Base-by-base conservation (phyloP, 2,113 vertebrate species). In the Gobius niger region DNA sequence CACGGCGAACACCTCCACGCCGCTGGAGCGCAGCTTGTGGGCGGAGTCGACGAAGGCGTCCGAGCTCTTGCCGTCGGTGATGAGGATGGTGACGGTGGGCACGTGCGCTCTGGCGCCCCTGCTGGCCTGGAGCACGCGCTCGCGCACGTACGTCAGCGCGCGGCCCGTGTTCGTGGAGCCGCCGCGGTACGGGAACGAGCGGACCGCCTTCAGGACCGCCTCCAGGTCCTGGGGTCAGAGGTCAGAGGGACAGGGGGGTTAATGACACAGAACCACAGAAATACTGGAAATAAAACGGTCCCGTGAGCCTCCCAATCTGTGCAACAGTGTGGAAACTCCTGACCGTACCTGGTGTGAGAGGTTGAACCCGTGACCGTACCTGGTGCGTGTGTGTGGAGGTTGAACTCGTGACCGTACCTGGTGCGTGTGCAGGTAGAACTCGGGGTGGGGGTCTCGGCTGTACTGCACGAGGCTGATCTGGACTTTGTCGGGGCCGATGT, bases 401-500 rank as follows among this genome's bases (percentile, higher is more conserved):
- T 4, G 24, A 34, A 34, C 24, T 51, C 5, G 9, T 51, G 50
- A n/a, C 4, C 10, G 51, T 54, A 54, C 52, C 52, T 92, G 93
- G 86, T 95, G 96, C 71, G 91, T 95, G 89, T 96, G 95, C 78
- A 99, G 91, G 75, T 94, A 91, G 86, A 99, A 99, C 87, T 99
- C 98, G 1, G 96, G 96, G 86, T 96, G 85, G 44, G 98, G 95
- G 82, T 99, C 96, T 76, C 96, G 91, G 91, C 97, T 99, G 82
- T 99, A 99, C 75, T 99, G 98, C 62, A 99, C 96, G 89, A 99
- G 93, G 74, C 96, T 96, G 89, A 99, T 98, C 91, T 96, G 96
- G 70, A 99, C 95, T 81, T 96, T 96, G 14, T 92, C 83, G 2
- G 92, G 89, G 6, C 96, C 97, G 63, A 99, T 95, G 85, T 97